Evolutionary conservation across 1,140 invertebrate species (phyloP).

Genomic region (Ganaspis sp.): DNA sequence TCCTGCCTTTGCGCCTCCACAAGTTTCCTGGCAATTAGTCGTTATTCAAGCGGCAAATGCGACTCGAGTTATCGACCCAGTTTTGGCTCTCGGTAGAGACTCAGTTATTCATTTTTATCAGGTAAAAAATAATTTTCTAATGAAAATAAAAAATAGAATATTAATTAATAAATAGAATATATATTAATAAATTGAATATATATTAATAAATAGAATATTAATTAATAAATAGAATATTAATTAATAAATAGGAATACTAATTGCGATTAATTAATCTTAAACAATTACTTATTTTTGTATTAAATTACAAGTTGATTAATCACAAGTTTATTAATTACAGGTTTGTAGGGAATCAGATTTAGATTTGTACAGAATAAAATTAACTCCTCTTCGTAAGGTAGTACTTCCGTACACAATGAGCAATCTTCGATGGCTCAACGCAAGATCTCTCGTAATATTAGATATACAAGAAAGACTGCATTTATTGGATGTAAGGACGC

Average conservation of each 20-base stretch:
- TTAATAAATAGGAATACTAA: too few relatives aligned
- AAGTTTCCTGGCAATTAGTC: conserved; percentile 95
- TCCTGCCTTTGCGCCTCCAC: conserved; percentile 84
- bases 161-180: too few relatives aligned
- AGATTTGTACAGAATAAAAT: conserved; percentile 73
- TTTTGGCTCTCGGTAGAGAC: conserved; percentile 91
- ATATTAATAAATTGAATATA: too few relatives aligned
- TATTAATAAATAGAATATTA: too few relatives aligned
- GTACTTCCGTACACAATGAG: conserved; percentile 82
- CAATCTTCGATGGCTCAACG: conserved; percentile 92
- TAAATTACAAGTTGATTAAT: too few relatives aligned
- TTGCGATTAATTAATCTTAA: too few relatives aligned
- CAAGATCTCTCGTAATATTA: conserved; percentile 88
- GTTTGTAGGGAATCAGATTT: conserved; percentile 71
- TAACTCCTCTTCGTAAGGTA: conserved; percentile 83
- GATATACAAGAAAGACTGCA: conserved; percentile 92
- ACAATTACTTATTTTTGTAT: too few relatives aligned
- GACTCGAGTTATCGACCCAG: conserved; percentile 86
- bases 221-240: too few relatives aligned
- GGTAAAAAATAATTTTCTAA: conserved; percentile 76
- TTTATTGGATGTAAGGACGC: conserved; percentile 91
- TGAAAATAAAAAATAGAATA: too few relatives aligned
- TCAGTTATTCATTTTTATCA: conserved; percentile 89
- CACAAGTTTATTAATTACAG: conserved; percentile 48
- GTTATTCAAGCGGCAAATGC: conserved; percentile 87